Percentiles rank a stretch among this genome's conserved stretches.
These are phyloP conservation scores for Babylonia areolata DNA, from an alignment of 1,140 invertebrate genomes.

Conservation along the genomic window DNA sequence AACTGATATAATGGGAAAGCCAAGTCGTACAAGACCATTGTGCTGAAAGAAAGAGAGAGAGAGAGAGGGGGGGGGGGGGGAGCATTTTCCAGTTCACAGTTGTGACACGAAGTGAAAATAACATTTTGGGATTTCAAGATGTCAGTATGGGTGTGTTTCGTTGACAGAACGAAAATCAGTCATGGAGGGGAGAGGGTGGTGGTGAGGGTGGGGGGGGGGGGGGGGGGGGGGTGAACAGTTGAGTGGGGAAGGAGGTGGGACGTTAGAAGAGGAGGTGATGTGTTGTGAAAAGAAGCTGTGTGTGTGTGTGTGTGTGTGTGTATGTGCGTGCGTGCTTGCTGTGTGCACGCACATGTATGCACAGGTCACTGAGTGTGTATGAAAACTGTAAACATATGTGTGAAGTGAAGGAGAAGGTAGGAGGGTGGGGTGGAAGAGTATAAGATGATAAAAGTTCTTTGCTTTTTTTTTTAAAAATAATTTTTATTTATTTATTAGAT, in stretches of 20 bases:
- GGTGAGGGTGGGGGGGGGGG: neutral
- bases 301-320: neutral
- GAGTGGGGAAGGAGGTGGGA: neutral
- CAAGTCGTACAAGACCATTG: too few relatives aligned
- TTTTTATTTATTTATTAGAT: too few relatives aligned
- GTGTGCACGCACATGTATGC: neutral
- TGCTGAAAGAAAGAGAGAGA: neutral
- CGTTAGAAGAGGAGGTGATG: neutral
- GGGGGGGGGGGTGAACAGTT: neutral
- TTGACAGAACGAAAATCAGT: neutral
- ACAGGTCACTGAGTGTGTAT: neutral
- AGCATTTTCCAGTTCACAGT: neutral
- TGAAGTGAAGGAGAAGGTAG: too few relatives aligned
- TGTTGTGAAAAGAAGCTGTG: neutral
- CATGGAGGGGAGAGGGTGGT: neutral
- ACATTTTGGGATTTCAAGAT: neutral
- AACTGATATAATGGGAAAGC: too few relatives aligned
- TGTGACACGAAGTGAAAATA: neutral
- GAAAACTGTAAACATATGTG: neutral
- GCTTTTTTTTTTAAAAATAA: too few relatives aligned
- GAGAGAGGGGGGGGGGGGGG: neutral
- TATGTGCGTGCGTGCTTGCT: neutral
- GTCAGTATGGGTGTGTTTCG: too few relatives aligned
- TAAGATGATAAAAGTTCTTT: too few relatives aligned
- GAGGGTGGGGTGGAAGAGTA: too few relatives aligned